Conservation (phyloP, 2,888 invertebrate genomes). For the Xestia sexstrigata region DNA sequence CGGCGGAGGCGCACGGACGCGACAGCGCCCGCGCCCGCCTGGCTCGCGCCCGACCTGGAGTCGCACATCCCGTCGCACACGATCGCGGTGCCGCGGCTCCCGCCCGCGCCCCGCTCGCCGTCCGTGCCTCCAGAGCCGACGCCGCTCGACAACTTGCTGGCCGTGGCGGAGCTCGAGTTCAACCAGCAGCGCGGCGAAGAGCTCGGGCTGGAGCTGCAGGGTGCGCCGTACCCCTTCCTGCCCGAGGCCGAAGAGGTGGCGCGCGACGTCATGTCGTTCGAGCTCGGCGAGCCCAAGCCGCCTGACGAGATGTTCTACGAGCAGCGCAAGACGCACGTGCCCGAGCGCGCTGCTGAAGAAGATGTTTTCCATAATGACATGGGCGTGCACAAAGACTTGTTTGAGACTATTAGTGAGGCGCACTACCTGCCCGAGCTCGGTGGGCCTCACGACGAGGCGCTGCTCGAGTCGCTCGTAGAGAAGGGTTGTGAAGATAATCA, state of each 20-base stretch:
- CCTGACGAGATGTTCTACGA: constrained; percentile 83
- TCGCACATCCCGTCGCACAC: constrained; percentile 92
- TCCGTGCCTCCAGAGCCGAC: constrained; percentile 83
- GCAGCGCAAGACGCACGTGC: constrained; percentile 76
- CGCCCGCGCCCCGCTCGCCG: constrained; percentile 71
- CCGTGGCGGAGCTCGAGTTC: constrained; percentile 92
- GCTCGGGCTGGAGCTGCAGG: constrained; percentile 73
- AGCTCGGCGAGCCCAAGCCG: constrained; percentile 81
- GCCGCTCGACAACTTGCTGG: constrained; percentile 92
- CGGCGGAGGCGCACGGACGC: constrained; percentile 70
- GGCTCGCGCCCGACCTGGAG: constrained; percentile 90
- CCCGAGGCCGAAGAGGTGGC: constrained; percentile 81
- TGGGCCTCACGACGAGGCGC: constrained; percentile 88
- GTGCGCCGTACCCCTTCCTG: constrained; percentile 78
- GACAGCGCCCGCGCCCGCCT: constrained; percentile 70
- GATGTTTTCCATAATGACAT: constrained; percentile 80
- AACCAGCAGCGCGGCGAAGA: constrained; percentile 89
- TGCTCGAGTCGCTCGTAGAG: constrained; percentile 91
- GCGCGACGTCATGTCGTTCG: constrained; percentile 85
- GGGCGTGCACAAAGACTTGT: constrained; percentile 85
- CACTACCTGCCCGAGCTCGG: constrained; percentile 87
- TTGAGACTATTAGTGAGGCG: constrained; percentile 88
- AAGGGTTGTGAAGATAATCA: constrained; percentile 92
- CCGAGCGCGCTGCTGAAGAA: constrained; percentile 75
- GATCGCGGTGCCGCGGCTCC: constrained; percentile 88